These are phyloP conservation scores for Cheumatopsyche charites DNA, from an alignment of 1,140 invertebrate genomes.

Conservation along the genomic window DNA sequence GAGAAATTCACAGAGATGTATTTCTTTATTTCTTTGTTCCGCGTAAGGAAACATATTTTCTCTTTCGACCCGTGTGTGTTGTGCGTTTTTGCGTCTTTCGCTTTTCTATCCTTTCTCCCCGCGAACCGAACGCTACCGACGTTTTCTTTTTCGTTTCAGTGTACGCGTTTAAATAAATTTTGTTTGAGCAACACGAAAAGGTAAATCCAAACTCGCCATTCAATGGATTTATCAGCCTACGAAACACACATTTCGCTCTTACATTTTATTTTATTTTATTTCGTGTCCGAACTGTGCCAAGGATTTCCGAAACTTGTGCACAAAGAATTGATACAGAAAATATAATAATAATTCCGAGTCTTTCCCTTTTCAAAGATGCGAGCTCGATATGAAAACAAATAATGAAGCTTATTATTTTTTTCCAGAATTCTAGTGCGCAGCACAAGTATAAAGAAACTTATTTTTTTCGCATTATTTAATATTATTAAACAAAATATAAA, in stretches of 20 bases:
- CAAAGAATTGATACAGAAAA: no score
- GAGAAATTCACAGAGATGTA: slow-evolving; percentile 1
- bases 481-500: no score
- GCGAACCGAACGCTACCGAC: background rate
- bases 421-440: no score
- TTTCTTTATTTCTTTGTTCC: slow-evolving; percentile 25
- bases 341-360: no score
- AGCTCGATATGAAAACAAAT: no score
- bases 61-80: background rate
- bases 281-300: no score
- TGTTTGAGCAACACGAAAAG: slow-evolving; percentile 13
- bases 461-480: no score
- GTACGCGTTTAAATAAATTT: slow-evolving; percentile 24
- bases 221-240: slow-evolving; percentile 12
- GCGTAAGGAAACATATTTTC: slow-evolving; percentile 1
- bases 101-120: background rate
- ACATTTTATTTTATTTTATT: slow-evolving; percentile 1
- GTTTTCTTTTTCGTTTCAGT: background rate
- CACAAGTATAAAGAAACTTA: no score
- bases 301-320: no score
- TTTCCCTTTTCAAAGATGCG: no score
- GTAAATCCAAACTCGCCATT: slow-evolving; percentile 20
- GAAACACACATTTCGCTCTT: slow-evolving; percentile 4
- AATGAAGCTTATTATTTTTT: no score
- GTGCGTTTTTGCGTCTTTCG: background rate